Evolutionary conservation across 2,797 vertebrate genomes (phyloP).

Genomic region (Natrix natrix): DNA sequence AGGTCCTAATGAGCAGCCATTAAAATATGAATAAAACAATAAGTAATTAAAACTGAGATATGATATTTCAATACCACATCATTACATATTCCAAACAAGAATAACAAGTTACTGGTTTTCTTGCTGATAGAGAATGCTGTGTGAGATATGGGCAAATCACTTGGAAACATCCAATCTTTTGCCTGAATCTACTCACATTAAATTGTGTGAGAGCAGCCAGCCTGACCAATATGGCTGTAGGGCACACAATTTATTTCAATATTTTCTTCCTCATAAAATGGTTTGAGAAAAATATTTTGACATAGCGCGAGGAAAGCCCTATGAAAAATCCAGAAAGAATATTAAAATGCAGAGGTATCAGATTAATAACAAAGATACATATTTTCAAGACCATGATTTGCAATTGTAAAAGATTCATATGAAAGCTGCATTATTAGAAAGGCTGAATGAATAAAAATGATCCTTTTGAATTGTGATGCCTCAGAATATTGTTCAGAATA

Average conservation of each 20-base stretch:
- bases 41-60: background rate
- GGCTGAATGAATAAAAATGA: too few relatives aligned
- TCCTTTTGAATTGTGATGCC: too few relatives aligned
- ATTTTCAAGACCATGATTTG: background rate
- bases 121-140: background rate
- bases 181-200: background rate
- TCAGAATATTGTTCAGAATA: too few relatives aligned
- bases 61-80: background rate
- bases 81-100: background rate
- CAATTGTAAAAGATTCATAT: background rate
- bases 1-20: background rate
- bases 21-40: background rate
- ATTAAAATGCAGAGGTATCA: too few relatives aligned
- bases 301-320: too few relatives aligned
- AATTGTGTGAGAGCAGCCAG: background rate
- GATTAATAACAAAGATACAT: background rate
- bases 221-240: background rate
- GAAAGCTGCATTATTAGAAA: background rate
- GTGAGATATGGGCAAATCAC: background rate
- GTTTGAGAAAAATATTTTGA: background rate
- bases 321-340: too few relatives aligned
- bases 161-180: background rate
- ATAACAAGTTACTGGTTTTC: background rate
- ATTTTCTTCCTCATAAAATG: background rate
- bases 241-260: too few relatives aligned